Base-by-base conservation (phyloP, 2,888 invertebrate genomes). In the Macropis europaea region DNA sequence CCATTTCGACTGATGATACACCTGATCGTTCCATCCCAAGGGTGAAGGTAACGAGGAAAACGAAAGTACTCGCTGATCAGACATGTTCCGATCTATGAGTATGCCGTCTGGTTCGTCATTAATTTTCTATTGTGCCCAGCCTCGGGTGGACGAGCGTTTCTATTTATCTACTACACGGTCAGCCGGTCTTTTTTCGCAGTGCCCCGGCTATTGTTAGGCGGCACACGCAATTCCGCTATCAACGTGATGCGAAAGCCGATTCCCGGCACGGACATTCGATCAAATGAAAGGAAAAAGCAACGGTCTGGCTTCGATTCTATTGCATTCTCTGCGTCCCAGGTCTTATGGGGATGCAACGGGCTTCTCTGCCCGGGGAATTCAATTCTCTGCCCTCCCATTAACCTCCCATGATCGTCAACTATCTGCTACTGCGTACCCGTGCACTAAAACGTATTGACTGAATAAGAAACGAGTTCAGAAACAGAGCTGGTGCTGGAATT, bases 81-180 rank as follows among this genome's bases (percentile, higher is more conserved):
- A 57, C 61, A 38, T 60, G 48, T 24, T 57, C 19, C 43, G 50
- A n/a, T 34, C 24, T 34, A 57, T 75, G 57, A 17, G 70, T 69
- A 70, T 66, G 61, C 59, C 63, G 64, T 54, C 74, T 62, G 69
- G 42, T 61, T 45, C 61, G 57, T 68, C 66, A 77, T 73, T 75
- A 79, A 75, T 82, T 83, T 66, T 73, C 76, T 71, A 81, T 82
- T 77, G 79, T 79, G 69, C 52, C 57, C 64, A 19, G 36, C 40
- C 47, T 54, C 26, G 47, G 38, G n/a, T 43, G 63, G 45, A 38
- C 52, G 59, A 48, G 60, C 64, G 73, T 74, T 70, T 60, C 76
- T 60, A 62, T 76, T 71, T 68, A 71, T 54, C 43, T 38, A 28
- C 54, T 48, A 57, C 32, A 64, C 42, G 63, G 48, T 47, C 68